Conservation (phyloP, 1,140 invertebrate species). For the Plectus sambesii region DNA sequence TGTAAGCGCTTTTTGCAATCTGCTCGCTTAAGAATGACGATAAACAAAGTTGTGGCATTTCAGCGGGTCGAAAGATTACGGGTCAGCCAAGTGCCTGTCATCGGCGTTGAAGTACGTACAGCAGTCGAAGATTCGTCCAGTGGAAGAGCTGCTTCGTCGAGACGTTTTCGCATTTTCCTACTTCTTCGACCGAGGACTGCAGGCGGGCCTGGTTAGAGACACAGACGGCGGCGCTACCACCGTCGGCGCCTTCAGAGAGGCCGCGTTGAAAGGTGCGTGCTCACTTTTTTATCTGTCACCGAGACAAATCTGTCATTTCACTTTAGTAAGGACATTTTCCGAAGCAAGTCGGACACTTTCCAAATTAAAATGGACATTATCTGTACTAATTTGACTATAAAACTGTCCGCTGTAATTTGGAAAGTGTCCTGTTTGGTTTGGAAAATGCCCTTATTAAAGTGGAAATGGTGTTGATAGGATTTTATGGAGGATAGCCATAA, state of each 20-base stretch:
- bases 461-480: too few species aligned
- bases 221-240: conserved; percentile 55
- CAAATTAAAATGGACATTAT: too few species aligned
- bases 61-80: conserved; percentile 38
- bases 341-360: too few species aligned
- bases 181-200: conserved; percentile 76
- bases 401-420: too few species aligned
- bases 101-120: conserved; percentile 46
- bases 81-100: conserved; percentile 36
- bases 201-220: conserved; percentile 54
- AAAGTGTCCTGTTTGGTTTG: too few species aligned
- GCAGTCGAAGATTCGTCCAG: conserved; percentile 53
- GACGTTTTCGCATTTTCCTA: conserved; percentile 76
- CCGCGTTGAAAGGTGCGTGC: conserved; percentile 53
- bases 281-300: too few species aligned
- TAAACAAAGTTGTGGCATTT: conserved; percentile 16
- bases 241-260: conserved; percentile 57
- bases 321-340: too few species aligned
- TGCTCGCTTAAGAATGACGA: background rate
- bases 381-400: too few species aligned
- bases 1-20: background rate
- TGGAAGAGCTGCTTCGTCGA: conserved; percentile 56
- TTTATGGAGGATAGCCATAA: too few species aligned
- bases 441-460: too few species aligned
- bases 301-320: too few species aligned